phyloP scores from a whole-genome alignment of 2,113 vertebrate genomes.

The Daphoenositta chrysoptera region DNA sequence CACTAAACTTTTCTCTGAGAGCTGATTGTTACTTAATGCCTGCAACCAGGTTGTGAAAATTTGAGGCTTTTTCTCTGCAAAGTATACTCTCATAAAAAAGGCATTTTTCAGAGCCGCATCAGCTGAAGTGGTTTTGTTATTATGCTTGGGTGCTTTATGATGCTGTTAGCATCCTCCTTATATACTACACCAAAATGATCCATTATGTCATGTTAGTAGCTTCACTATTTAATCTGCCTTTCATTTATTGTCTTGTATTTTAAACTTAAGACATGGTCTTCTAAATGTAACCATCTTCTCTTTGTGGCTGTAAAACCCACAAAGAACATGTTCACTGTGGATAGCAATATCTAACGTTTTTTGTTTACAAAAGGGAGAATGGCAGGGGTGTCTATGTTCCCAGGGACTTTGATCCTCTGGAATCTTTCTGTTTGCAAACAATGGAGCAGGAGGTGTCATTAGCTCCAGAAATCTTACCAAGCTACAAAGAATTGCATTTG shows the following conservation, averaged over 20 bases:
- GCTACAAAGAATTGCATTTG: not conserved
- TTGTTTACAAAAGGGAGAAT: not conserved
- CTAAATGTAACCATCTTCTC: not conserved
- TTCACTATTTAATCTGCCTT: not conserved
- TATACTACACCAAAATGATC: not conserved
- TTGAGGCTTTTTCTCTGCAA: constrained; percentile 10
- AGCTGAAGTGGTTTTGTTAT: constrained; percentile 1
- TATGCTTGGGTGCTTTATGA: constrained; percentile 21
- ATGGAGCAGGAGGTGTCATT: not conserved
- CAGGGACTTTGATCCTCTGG: not conserved
- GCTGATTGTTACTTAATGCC: constrained; percentile 3
- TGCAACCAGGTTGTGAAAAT: constrained; percentile 24
- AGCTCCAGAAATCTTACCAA: not conserved
- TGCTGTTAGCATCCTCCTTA: constrained; percentile 7
- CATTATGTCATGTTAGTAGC: not conserved
- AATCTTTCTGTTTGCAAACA: not conserved
- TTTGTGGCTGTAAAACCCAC: not conserved
- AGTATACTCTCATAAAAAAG: not conserved
- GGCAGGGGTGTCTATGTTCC: not conserved
- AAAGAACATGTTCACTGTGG: not conserved
- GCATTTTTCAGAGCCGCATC: not conserved
- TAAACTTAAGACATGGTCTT: not conserved
- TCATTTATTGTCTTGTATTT: not conserved
- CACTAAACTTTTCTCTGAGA: not conserved
- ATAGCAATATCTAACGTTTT: not conserved